Evolutionary conservation across 2,888 invertebrate genomes (phyloP).

Genomic region (Hirtodrosophila trivittata): DNA sequence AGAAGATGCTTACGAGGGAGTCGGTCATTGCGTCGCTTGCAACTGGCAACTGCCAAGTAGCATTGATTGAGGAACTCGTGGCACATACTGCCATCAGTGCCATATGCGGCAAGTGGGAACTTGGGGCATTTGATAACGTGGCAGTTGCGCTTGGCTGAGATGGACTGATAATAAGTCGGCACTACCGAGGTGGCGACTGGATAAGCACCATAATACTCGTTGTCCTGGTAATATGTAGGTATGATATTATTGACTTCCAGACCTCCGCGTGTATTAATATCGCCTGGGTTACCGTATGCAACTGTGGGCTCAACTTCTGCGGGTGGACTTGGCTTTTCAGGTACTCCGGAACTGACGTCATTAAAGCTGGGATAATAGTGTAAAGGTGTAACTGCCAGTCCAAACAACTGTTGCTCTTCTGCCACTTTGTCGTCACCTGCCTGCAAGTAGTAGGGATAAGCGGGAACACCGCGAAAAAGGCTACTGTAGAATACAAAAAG

Average conservation of each 20-base stretch:
- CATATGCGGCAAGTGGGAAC: slow-evolving; percentile 18
- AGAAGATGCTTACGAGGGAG: slow-evolving; percentile 35
- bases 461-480: slow-evolving; percentile 26
- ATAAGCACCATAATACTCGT: neutral
- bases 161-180: neutral
- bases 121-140: slow-evolving; percentile 47
- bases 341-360: neutral
- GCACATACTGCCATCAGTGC: slow-evolving; percentile 39
- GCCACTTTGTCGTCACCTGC: neutral
- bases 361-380: slow-evolving; percentile 10
- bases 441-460: slow-evolving; percentile 7
- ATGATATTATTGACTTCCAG: neutral
- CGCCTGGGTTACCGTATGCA: neutral
- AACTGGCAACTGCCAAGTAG: slow-evolving; percentile 39
- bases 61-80: slow-evolving; percentile 39
- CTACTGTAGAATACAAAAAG: slow-evolving; percentile 38
- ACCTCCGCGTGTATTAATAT: neutral
- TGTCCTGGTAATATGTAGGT: neutral
- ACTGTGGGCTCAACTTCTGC: neutral
- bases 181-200: neutral
- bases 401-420: neutral
- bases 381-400: neutral
- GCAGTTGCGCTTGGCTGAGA: slow-evolving; percentile 30
- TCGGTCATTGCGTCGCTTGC: slow-evolving; percentile 33
- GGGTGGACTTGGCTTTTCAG: neutral